phyloP scores from a whole-genome alignment of 2,888 invertebrate genomes.

The Abscondita cerata region DNA sequence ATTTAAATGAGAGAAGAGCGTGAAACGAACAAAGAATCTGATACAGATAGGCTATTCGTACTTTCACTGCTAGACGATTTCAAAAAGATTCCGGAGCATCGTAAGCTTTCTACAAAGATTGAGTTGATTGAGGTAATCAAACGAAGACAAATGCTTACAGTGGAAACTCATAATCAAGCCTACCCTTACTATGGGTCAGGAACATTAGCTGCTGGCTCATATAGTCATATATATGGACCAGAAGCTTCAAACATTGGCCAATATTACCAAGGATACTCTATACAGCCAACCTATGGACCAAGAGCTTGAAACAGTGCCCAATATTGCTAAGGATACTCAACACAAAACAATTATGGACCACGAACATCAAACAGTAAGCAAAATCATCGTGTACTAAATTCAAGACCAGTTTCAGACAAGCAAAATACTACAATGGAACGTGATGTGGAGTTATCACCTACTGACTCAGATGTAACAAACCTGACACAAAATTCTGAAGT shows the following conservation, averaged over 20 bases:
- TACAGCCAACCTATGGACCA: not conserved
- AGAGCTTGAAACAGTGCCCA: not conserved
- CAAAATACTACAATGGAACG: not conserved
- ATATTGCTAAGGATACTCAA: not conserved
- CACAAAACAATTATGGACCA: not conserved
- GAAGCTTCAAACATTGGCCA: not conserved
- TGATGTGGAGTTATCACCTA: not conserved
- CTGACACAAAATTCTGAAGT: not conserved
- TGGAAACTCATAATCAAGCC: not conserved
- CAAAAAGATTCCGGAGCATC: conserved; percentile 40
- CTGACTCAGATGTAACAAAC: not conserved
- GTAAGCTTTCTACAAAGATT: conserved; percentile 1
- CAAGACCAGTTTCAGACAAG: not conserved
- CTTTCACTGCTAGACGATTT: conserved; percentile 43
- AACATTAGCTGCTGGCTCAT: not conserved
- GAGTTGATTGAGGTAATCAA: not conserved
- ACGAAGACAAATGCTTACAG: not conserved
- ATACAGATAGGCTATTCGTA: conserved; percentile 47
- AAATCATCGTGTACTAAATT: not conserved
- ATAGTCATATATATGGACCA: not conserved
- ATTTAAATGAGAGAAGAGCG: not conserved
- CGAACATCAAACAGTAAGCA: not conserved
- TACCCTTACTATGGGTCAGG: not conserved
- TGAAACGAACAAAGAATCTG: conserved; percentile 38
- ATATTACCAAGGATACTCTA: not conserved